Percentiles rank a stretch among this genome's conserved stretches.
Evolutionary conservation across 2,113 vertebrate genomes (phyloP).

Genomic region (Camarhynchus parvulus): DNA sequence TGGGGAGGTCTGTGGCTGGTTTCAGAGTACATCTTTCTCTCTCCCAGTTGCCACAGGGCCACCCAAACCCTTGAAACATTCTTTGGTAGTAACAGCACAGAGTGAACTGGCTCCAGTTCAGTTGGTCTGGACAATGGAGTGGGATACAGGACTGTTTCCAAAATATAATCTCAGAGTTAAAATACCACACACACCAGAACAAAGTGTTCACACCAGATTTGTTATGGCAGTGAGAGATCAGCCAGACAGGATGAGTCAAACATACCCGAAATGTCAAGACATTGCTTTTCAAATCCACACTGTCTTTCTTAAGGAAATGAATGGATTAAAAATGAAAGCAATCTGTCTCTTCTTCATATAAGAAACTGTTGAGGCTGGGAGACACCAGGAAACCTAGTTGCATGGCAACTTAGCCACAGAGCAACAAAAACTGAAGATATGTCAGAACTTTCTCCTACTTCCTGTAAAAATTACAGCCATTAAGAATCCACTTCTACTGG

Average conservation of each 20-base stretch:
- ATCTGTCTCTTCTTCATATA: neutral
- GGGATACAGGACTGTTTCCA: constrained; percentile 4
- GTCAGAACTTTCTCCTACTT: neutral
- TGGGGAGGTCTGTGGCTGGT: neutral
- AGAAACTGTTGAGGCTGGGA: neutral
- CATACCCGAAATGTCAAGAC: neutral
- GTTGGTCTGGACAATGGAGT: neutral
- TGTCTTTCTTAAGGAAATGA: neutral
- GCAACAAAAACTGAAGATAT: neutral
- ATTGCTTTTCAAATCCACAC: neutral
- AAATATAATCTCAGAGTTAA: neutral
- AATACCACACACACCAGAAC: constrained; percentile 32
- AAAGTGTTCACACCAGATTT: neutral
- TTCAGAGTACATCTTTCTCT: neutral
- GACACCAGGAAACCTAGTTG: neutral
- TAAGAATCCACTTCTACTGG: neutral
- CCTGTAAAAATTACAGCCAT: neutral
- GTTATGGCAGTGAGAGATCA: neutral
- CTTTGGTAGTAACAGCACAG: neutral
- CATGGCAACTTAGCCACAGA: neutral
- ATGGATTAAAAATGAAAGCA: neutral
- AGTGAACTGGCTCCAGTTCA: neutral
- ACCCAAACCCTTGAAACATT: constrained; percentile 8
- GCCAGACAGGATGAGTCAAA: neutral
- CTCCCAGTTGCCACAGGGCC: neutral